Evolutionary conservation across 2,888 invertebrate genomes (phyloP), one percentile per base, ranked within the genome.

Genomic region (Microchrysa polita): DNA sequence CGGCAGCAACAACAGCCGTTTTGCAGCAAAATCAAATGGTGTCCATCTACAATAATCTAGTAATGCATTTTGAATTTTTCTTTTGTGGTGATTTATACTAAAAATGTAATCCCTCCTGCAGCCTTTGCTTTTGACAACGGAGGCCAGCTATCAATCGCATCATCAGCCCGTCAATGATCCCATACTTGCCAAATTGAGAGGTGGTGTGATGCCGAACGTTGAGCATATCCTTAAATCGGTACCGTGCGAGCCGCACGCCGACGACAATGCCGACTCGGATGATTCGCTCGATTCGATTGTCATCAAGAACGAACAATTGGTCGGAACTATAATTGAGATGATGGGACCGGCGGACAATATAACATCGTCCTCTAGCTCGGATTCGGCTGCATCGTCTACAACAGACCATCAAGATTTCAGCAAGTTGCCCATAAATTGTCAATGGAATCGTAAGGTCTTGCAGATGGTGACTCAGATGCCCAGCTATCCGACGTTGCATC

Each of bases 11-110:
- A 75, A 83, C 86, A 74, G 84, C 86, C 75, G 81, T 85, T 78
- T 78, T 84, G 72, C 83, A 83, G 77, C 83, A 82, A 74, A 84
- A 84, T 77, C 83, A 83, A 79, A 85, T 84, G 85, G 84, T 84
- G 76, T 84, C 84, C 73, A 84, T 84, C 73, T 84, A 81, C 72
- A 85, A 83, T 61, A 84, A 82, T 78, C 81, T 84, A 81, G 84
- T 85, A 77, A 80, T 79, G 83, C 83, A 34, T 5, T 34, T 34
- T 34, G 27, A n/a, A 23, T 57, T 57, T 9, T 55, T 40, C 14
- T 34, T 44, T 1, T 27, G 5, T 22, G 23, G 12, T 57, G 12
- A 40, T 55, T 55, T 69, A 34, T 34, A 34, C 27, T 34, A 34
- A 34, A n/a, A 34, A 2, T 34, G 4, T 34, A 7, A 34, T 34